Evolutionary conservation across 2,797 vertebrate genomes (phyloP).

Genomic region (Macropus fuliginosus): DNA sequence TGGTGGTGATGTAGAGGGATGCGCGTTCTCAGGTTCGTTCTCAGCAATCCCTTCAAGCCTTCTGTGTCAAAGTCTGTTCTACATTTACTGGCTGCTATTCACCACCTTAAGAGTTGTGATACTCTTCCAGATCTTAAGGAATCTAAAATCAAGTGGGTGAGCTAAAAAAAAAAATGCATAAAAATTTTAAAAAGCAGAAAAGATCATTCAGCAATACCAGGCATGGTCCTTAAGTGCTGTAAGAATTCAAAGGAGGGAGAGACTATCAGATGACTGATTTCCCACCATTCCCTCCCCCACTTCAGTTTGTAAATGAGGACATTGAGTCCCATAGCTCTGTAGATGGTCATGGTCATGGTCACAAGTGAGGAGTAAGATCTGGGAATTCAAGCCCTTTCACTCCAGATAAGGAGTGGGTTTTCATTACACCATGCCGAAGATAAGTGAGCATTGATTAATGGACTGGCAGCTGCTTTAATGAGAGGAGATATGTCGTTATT

Average conservation of each 20-base stretch:
- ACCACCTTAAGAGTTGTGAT: background rate
- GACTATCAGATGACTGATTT: background rate
- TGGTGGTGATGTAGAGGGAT: background rate
- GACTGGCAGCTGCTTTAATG: too few species aligned
- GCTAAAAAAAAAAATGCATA: background rate
- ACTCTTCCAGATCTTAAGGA: background rate
- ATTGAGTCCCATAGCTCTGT: background rate
- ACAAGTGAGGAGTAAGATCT: background rate
- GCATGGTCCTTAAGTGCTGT: background rate
- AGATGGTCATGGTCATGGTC: background rate
- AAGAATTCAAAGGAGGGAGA: background rate
- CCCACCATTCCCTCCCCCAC: background rate
- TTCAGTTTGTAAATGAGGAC: background rate
- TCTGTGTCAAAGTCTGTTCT: background rate
- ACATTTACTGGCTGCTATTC: background rate
- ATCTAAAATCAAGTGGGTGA: background rate
- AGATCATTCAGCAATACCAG: background rate
- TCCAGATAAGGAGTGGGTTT: background rate
- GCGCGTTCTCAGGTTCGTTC: background rate
- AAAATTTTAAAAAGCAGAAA: background rate
- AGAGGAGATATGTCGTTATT: too few species aligned
- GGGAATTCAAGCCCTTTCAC: background rate
- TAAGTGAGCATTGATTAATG: background rate
- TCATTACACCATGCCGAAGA: background rate
- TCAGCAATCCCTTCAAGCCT: background rate